These are phyloP conservation scores for Ibycter americanus DNA, from an alignment of 2,797 vertebrate genomes.

Conservation along the genomic window DNA sequence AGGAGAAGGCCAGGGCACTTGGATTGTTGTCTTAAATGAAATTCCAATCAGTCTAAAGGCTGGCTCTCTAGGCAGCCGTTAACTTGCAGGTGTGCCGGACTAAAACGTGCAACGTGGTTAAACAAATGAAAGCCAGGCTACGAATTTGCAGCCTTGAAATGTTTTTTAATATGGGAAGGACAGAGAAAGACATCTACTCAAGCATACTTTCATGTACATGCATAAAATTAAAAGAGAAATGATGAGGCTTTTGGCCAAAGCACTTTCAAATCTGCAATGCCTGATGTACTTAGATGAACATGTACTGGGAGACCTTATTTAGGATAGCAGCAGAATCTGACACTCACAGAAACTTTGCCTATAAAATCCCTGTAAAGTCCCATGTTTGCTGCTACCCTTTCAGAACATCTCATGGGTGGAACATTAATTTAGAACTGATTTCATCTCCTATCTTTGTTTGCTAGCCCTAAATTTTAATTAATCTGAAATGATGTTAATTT, in stretches of 20 bases:
- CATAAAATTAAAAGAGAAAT: neutral
- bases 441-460: neutral
- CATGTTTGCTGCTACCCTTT: neutral
- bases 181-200: neutral
- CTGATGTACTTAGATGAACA: neutral
- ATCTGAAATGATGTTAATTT: neutral
- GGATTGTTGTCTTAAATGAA: slow-evolving; percentile 48
- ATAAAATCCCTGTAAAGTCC: neutral
- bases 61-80: slow-evolving; percentile 30
- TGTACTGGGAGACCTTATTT: neutral
- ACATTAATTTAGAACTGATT: neutral
- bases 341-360: neutral
- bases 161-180: neutral
- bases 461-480: neutral
- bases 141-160: neutral
- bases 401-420: neutral
- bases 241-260: neutral
- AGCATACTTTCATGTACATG: neutral
- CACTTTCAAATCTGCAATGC: neutral
- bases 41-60: slow-evolving; percentile 34
- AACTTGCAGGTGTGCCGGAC: slow-evolving; percentile 50
- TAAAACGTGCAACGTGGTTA: neutral
- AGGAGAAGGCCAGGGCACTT: slow-evolving; percentile 2
- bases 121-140: neutral
- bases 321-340: neutral